Evolutionary conservation across 2,113 vertebrate species (phyloP).

Genomic region (Coreoperca whiteheadi): DNA sequence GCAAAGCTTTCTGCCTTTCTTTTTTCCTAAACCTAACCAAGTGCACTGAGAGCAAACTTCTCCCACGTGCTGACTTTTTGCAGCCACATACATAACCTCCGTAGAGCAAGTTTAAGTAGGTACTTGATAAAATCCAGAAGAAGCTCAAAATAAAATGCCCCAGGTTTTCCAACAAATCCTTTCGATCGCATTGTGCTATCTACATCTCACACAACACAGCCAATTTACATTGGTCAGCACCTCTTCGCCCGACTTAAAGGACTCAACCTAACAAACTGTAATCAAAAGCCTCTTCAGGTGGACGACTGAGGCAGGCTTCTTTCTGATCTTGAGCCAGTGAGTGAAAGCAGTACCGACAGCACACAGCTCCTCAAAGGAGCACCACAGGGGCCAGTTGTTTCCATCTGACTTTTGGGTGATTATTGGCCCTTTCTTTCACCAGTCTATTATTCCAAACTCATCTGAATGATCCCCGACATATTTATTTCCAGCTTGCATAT

Average conservation of each 20-base stretch:
- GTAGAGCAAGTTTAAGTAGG: neutral
- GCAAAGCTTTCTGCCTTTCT: too few species aligned
- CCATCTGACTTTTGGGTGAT: slow-evolving; percentile 33
- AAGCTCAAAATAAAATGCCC: neutral
- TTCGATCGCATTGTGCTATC: slow-evolving; percentile 6
- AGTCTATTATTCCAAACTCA: slow-evolving; percentile 49
- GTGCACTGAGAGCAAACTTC: too few species aligned
- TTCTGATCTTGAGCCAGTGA: slow-evolving; percentile 30
- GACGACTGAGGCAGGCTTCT: slow-evolving; percentile 10
- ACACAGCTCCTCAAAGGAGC: neutral
- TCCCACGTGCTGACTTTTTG: too few species aligned
- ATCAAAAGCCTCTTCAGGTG: slow-evolving; percentile 23
- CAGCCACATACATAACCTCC: neutral
- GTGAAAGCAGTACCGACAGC: neutral
- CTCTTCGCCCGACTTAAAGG: neutral
- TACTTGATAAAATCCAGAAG: neutral
- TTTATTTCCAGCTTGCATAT: slow-evolving; percentile 58
- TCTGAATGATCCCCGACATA: slow-evolving; percentile 45
- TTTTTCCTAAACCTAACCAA: too few species aligned
- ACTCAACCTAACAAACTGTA: slow-evolving; percentile 23
- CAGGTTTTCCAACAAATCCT: slow-evolving; percentile 12
- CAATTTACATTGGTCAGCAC: neutral
- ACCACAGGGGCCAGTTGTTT: slow-evolving; percentile 16
- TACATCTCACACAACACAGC: neutral
- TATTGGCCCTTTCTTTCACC: slow-evolving; percentile 20